Evolutionary conservation across 2,888 invertebrate species (phyloP).

Genomic region (Selenia dentaria): DNA sequence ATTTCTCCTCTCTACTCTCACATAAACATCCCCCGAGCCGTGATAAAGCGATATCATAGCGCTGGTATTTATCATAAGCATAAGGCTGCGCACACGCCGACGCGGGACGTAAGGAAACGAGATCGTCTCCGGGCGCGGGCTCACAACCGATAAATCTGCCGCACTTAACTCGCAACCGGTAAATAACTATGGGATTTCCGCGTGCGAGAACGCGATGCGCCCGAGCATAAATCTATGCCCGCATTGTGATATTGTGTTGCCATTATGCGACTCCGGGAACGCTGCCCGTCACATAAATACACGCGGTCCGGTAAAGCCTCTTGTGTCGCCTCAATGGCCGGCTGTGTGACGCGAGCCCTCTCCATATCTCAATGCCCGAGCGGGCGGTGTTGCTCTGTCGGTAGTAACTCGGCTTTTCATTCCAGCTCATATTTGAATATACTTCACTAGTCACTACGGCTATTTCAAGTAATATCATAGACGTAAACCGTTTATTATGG

Average conservation of each 20-base stretch:
- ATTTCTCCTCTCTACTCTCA: conserved; percentile 43
- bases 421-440: conserved; percentile 24
- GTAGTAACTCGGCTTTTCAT: conserved; percentile 29
- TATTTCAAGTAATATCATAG: neutral
- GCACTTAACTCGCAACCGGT: conserved; percentile 84
- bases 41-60: conserved; percentile 61
- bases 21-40: conserved; percentile 49
- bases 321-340: conserved; percentile 48
- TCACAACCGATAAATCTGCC: conserved; percentile 79
- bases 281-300: conserved; percentile 77
- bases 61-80: conserved; percentile 55
- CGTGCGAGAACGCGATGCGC: conserved; percentile 81
- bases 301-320: conserved; percentile 53
- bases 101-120: conserved; percentile 69
- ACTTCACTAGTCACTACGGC: neutral
- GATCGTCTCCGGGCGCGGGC: conserved; percentile 71
- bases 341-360: conserved; percentile 46
- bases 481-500: neutral
- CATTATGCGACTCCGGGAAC: conserved; percentile 75
- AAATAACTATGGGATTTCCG: conserved; percentile 85
- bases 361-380: conserved; percentile 51
- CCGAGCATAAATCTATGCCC: conserved; percentile 81
- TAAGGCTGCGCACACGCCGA: conserved; percentile 47
- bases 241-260: conserved; percentile 85
- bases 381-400: conserved; percentile 37